phyloP scores from a whole-genome alignment of 1,140 invertebrate genomes.

The Mercenaria mercenaria region DNA sequence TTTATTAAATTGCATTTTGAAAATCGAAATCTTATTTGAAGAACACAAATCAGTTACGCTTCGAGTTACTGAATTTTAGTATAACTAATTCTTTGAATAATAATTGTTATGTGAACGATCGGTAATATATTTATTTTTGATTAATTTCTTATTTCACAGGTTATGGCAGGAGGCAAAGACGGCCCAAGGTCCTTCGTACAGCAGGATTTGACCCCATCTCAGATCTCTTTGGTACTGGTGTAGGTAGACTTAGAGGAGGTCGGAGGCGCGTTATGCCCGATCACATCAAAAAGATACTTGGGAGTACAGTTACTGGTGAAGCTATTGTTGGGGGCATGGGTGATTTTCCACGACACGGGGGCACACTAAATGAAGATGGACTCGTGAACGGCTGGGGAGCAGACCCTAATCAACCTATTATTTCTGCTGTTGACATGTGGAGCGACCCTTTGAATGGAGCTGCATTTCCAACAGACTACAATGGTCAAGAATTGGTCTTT shows the following conservation, averaged over 20 bases:
- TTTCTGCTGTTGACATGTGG: neutral
- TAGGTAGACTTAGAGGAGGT: neutral
- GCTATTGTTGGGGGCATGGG: neutral
- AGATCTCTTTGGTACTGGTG: neutral
- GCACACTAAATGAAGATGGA: neutral
- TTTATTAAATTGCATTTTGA: no score
- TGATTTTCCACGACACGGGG: constrained; percentile 16
- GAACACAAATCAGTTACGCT: no score
- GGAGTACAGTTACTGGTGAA: constrained; percentile 13
- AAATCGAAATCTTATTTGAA: no score
- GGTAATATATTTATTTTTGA: no score
- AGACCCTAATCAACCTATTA: neutral
- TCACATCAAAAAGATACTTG: neutral
- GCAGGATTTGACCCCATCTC: neutral
- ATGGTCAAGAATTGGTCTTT: constrained; percentile 31
- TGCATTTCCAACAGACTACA: neutral
- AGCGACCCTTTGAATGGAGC: constrained; percentile 2
- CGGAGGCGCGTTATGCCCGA: neutral
- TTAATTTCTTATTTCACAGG: no score
- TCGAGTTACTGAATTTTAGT: no score
- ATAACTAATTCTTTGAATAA: no score
- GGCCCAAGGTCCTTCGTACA: neutral
- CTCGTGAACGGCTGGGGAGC: constrained; percentile 11
- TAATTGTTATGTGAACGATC: no score
- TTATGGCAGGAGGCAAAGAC: neutral